Evolutionary conservation across 2,797 vertebrate genomes (phyloP).

Genomic region (Psittacula derbiana): DNA sequence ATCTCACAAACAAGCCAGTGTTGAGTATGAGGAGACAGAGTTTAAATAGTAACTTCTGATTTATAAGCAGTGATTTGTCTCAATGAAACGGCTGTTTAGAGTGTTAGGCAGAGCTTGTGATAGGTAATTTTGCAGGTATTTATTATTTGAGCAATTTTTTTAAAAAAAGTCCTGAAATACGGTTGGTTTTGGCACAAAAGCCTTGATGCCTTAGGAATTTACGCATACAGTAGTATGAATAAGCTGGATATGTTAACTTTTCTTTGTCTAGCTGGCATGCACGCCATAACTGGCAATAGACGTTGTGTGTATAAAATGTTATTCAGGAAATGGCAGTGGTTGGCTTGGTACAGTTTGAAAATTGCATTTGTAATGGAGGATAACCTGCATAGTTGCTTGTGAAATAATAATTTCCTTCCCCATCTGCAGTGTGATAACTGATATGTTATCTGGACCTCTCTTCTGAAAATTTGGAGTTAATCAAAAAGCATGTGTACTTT

Average conservation of each 20-base stretch:
- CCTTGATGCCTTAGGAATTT: neutral
- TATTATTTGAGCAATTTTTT: neutral
- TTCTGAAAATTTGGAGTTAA: neutral
- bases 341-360: neutral
- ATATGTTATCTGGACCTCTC: neutral
- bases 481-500: neutral
- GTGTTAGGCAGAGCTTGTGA: neutral
- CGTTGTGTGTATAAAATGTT: neutral
- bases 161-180: neutral
- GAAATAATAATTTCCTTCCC: slow-evolving; percentile 53
- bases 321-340: slow-evolving; percentile 42
- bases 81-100: neutral
- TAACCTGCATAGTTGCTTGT: slow-evolving; percentile 28
- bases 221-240: neutral
- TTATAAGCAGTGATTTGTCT: neutral
- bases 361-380: neutral
- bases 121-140: neutral
- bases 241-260: neutral
- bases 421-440: neutral
- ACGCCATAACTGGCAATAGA: neutral
- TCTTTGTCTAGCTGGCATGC: neutral
- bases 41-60: neutral
- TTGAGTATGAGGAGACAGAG: accelerated
- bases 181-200: neutral
- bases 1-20: neutral